These are phyloP conservation scores for Gymnothorax reevesii DNA, from an alignment of 2,797 vertebrate species.

Conservation along the genomic window DNA sequence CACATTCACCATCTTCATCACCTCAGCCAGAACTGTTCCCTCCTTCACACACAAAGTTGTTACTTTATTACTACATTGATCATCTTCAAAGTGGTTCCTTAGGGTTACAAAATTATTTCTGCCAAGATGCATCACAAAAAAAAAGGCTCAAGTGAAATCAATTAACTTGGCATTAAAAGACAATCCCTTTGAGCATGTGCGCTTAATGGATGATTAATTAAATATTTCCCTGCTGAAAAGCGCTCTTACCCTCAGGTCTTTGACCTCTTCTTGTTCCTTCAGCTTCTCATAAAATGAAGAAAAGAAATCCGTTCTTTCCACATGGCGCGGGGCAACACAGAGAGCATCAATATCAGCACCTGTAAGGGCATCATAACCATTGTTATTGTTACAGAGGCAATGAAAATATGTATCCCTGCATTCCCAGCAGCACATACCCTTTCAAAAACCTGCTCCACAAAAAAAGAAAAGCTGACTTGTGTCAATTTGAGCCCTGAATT, in stretches of 20 bases:
- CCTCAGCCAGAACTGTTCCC: not conserved
- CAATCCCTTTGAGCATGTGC: not conserved
- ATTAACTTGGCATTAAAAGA: not conserved
- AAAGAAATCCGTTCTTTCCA: conserved; percentile 87
- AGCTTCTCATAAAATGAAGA: conserved; percentile 87
- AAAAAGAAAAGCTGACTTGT: not conserved
- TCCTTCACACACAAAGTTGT: not conserved
- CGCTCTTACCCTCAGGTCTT: conserved; percentile 79
- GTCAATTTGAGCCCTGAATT: not conserved
- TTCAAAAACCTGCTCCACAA: not conserved
- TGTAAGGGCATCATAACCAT: conserved; percentile 45
- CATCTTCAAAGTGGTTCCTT: not conserved
- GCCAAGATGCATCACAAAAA: not conserved
- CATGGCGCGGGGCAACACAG: conserved; percentile 85
- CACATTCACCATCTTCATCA: not conserved
- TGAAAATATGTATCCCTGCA: not conserved
- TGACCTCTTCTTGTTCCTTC: conserved; percentile 87
- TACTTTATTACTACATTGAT: not conserved
- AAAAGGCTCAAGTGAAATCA: conserved; percentile 10
- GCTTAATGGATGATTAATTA: not conserved
- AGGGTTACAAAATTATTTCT: not conserved
- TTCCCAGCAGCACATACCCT: not conserved
- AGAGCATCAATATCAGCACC: conserved; percentile 90
- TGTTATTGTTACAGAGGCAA: not conserved
- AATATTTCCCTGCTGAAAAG: not conserved